These are phyloP conservation scores for Platalea minor DNA, from an alignment of 2,797 vertebrate species.

Conservation along the genomic window DNA sequence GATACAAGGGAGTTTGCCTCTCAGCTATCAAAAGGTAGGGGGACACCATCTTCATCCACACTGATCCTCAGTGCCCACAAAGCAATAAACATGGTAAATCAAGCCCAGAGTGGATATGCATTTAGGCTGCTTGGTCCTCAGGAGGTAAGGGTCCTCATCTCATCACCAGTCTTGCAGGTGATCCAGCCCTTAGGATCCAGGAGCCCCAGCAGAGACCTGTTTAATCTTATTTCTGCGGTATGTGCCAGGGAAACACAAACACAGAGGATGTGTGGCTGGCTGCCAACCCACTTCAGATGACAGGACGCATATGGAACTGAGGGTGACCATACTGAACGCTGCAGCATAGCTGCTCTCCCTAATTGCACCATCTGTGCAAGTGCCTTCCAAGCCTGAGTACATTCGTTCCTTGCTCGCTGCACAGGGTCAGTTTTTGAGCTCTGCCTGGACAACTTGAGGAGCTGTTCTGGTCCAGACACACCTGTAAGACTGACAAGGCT, in stretches of 20 bases:
- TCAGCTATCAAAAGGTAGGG: background rate
- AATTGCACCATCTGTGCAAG: slow-evolving; percentile 10
- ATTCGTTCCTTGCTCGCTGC: accelerated
- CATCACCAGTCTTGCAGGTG: background rate
- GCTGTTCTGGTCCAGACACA: background rate
- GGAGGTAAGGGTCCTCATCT: background rate
- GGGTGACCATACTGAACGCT: background rate
- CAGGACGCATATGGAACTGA: background rate
- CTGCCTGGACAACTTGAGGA: background rate
- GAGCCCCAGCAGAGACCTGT: background rate
- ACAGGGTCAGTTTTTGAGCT: background rate
- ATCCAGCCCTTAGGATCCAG: background rate
- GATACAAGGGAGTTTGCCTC: background rate
- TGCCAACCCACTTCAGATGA: background rate
- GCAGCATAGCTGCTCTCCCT: background rate
- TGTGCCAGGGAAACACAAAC: background rate
- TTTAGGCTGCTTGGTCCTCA: background rate
- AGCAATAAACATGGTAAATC: background rate
- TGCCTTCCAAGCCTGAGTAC: background rate
- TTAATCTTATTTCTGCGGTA: background rate
- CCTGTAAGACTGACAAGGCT: background rate
- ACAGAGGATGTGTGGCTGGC: background rate
- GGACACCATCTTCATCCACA: background rate
- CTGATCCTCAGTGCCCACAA: background rate
- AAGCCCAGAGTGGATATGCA: background rate